phyloP scores from a whole-genome alignment of 2,888 invertebrate genomes.

The Meghimatium bilineatum region DNA sequence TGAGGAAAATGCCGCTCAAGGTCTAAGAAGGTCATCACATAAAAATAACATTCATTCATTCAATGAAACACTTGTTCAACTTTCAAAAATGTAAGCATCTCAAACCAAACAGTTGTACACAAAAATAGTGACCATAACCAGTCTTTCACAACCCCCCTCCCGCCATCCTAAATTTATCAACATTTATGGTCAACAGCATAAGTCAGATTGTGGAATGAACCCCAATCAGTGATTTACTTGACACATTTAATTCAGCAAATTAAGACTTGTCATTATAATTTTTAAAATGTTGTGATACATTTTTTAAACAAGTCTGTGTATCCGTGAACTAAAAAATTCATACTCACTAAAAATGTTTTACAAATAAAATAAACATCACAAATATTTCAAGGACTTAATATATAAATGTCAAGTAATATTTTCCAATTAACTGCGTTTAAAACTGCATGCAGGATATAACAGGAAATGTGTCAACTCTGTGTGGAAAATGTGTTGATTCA shows the following conservation, averaged over 20 bases:
- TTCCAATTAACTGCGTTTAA: too few relatives aligned
- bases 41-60: neutral
- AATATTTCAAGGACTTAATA: too few relatives aligned
- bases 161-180: neutral
- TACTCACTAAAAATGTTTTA: too few relatives aligned
- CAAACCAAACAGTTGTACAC: too few relatives aligned
- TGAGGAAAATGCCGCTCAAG: constrained; percentile 9
- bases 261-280: neutral
- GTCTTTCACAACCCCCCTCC: neutral
- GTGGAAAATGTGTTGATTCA: too few relatives aligned
- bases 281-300: neutral
- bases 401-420: too few relatives aligned
- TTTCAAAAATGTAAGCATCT: neutral
- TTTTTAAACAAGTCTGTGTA: neutral
- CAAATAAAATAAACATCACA: too few relatives aligned
- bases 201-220: neutral
- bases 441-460: too few relatives aligned
- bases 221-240: neutral
- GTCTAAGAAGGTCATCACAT: neutral
- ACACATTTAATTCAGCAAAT: neutral
- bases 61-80: neutral
- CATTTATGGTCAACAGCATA: neutral
- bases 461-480: too few relatives aligned
- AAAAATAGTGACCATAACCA: neutral
- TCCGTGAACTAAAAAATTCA: too few relatives aligned